A percentile compares a stretch with the other conserved stretches of the same genome.
phyloP scores from a whole-genome alignment of 2,797 vertebrate species.

The Diplodus puntazzo region DNA sequence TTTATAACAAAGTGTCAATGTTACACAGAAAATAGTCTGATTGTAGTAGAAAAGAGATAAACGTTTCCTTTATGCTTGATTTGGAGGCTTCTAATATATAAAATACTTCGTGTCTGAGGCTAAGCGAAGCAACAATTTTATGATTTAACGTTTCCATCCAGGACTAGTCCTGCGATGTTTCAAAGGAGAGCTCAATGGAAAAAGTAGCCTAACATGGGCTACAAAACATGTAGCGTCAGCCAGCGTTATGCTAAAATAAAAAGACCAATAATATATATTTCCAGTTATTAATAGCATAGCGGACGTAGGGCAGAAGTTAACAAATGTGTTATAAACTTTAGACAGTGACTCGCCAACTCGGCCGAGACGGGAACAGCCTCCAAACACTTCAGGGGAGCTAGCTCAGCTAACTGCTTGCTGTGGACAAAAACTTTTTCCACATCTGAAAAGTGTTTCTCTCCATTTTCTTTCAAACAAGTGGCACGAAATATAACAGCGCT shows the following conservation, averaged over 20 bases:
- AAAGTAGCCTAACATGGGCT: slow-evolving; percentile 68
- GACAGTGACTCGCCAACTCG: neutral
- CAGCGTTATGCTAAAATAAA: slow-evolving; percentile 29
- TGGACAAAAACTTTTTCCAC: slow-evolving; percentile 71
- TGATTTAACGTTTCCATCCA: slow-evolving; percentile 68
- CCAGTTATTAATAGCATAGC: neutral
- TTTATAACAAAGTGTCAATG: neutral
- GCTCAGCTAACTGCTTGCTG: slow-evolving; percentile 49
- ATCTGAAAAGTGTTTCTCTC: slow-evolving; percentile 54
- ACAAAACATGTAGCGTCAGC: slow-evolving; percentile 61
- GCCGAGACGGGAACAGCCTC: slow-evolving; percentile 37
- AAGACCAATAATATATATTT: neutral
- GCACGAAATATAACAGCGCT: neutral
- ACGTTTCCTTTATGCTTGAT: neutral
- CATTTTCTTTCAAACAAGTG: slow-evolving; percentile 40
- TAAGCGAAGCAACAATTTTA: slow-evolving; percentile 7
- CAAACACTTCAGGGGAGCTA: slow-evolving; percentile 48
- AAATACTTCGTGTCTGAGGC: neutral
- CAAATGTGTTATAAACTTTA: neutral
- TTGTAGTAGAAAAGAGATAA: neutral
- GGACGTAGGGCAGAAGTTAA: neutral
- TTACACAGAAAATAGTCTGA: neutral
- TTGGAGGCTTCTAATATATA: neutral
- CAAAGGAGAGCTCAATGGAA: slow-evolving; percentile 73
- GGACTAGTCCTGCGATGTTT: slow-evolving; percentile 55